Percentiles rank a stretch among this genome's conserved stretches.
These are phyloP conservation scores for Acromyrmex charruanus DNA, from an alignment of 1,140 invertebrate genomes.

Conservation along the genomic window DNA sequence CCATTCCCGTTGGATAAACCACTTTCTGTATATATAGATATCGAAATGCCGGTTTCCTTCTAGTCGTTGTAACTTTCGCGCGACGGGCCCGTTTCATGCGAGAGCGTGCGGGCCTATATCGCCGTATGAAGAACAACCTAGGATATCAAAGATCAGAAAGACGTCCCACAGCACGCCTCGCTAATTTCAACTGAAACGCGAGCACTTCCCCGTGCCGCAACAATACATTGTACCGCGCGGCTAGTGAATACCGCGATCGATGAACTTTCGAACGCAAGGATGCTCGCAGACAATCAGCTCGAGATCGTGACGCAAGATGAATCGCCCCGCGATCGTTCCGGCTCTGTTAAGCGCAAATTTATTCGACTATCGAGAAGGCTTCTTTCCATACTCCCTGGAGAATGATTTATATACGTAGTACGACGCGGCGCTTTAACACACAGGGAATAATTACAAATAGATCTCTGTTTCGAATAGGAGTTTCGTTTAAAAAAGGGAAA, in stretches of 20 bases:
- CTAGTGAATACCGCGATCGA: slow-evolving; percentile 59
- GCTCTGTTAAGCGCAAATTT: slow-evolving; percentile 53
- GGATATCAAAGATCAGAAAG: slow-evolving; percentile 72
- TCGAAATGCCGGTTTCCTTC: slow-evolving; percentile 28
- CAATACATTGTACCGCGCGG: slow-evolving; percentile 27
- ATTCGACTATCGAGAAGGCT: slow-evolving; percentile 51
- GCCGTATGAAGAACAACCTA: slow-evolving; percentile 36
- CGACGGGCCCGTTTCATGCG: slow-evolving; percentile 32
- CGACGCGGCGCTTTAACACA: not conserved
- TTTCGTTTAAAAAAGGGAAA: not conserved
- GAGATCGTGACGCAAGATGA: slow-evolving; percentile 57
- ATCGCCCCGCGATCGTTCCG: slow-evolving; percentile 25
- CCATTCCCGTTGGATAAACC: slow-evolving; percentile 23
- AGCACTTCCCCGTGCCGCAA: slow-evolving; percentile 32
- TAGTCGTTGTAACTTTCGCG: slow-evolving; percentile 44
- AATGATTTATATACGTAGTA: slow-evolving; percentile 17
- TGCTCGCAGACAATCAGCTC: slow-evolving; percentile 46
- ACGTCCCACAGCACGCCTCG: slow-evolving; percentile 62
- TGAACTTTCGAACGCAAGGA: slow-evolving; percentile 61
- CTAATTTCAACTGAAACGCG: slow-evolving; percentile 67
- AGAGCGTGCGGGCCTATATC: slow-evolving; percentile 11
- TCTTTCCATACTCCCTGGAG: slow-evolving; percentile 28
- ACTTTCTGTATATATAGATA: not conserved
- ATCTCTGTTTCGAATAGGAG: not conserved
- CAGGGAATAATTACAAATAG: slow-evolving; percentile 34